Conservation (phyloP, 2,113 vertebrate genomes). For the Oostethus manadensis region DNA sequence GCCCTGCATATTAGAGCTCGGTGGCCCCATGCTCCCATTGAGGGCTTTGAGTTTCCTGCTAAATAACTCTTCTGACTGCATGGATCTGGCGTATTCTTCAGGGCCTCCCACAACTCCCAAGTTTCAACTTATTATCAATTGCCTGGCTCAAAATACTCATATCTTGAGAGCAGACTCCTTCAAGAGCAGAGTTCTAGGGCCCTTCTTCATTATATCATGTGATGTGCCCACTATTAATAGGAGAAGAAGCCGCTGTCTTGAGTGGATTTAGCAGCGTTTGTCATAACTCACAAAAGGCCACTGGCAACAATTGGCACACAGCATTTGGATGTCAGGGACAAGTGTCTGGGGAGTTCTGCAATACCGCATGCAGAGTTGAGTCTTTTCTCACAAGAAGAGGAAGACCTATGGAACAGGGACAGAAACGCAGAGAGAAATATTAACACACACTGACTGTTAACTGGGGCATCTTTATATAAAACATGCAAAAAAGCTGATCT, state of each 20-base stretch:
- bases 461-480: conserved; percentile 11
- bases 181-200: conserved; percentile 55
- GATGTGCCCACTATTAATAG: conserved; percentile 46
- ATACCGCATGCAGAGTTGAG: conserved; percentile 34
- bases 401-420: conserved; percentile 47
- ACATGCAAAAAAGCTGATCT: conserved; percentile 8
- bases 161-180: conserved; percentile 62
- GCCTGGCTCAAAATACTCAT: conserved; percentile 82
- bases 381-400: conserved; percentile 53
- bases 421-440: conserved; percentile 36
- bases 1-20: conserved; percentile 71
- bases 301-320: conserved; percentile 38
- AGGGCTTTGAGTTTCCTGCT: conserved; percentile 88
- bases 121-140: conserved; percentile 77
- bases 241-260: conserved; percentile 44
- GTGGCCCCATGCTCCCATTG: conserved; percentile 83
- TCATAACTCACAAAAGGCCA: conserved; percentile 58
- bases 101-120: conserved; percentile 76
- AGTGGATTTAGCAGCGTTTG: conserved; percentile 44
- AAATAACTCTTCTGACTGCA: conserved; percentile 94
- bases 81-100: conserved; percentile 77
- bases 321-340: conserved; percentile 58
- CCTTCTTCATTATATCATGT: conserved; percentile 67
- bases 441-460: conserved; percentile 14
- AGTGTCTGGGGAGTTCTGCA: conserved; percentile 41